These are phyloP conservation scores for Leuciscus waleckii DNA, from an alignment of 2,797 vertebrate species.

Conservation along the genomic window DNA sequence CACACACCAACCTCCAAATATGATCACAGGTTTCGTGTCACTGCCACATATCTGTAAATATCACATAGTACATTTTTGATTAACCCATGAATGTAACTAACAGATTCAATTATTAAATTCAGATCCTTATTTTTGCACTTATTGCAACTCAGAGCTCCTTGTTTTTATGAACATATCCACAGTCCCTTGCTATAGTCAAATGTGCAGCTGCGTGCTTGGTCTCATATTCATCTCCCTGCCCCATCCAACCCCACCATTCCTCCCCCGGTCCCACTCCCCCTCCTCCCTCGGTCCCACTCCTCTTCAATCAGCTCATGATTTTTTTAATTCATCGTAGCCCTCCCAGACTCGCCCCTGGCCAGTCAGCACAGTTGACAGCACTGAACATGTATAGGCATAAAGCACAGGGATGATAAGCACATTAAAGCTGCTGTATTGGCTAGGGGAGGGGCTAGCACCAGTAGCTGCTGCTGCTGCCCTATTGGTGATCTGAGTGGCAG, in stretches of 20 bases:
- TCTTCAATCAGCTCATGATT: conserved; percentile 49
- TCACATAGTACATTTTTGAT: conserved; percentile 8
- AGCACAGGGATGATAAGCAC: conserved; percentile 82
- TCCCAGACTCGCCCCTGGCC: conserved; percentile 48
- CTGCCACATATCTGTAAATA: conserved; percentile 33
- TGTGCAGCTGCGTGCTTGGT: background rate
- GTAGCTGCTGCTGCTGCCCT: conserved; percentile 68
- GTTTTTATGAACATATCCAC: background rate
- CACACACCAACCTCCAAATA: conserved; percentile 9
- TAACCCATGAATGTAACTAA: background rate
- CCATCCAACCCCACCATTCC: background rate
- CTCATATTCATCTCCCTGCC: conserved; percentile 13
- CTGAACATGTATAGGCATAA: conserved; percentile 83
- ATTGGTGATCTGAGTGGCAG: conserved; percentile 82
- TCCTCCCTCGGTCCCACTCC: background rate
- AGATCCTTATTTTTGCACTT: background rate
- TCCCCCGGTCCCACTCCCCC: background rate
- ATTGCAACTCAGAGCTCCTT: background rate
- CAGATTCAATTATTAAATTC: background rate
- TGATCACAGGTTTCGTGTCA: conserved; percentile 12
- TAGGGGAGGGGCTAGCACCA: conserved; percentile 73
- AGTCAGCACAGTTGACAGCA: conserved; percentile 59
- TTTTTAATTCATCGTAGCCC: conserved; percentile 53
- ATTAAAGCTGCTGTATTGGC: conserved; percentile 83
- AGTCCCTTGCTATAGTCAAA: background rate